These are phyloP conservation scores for Notoglanidium macrostoma DNA, from an alignment of 2,797 vertebrate species.

Conservation along the genomic window DNA sequence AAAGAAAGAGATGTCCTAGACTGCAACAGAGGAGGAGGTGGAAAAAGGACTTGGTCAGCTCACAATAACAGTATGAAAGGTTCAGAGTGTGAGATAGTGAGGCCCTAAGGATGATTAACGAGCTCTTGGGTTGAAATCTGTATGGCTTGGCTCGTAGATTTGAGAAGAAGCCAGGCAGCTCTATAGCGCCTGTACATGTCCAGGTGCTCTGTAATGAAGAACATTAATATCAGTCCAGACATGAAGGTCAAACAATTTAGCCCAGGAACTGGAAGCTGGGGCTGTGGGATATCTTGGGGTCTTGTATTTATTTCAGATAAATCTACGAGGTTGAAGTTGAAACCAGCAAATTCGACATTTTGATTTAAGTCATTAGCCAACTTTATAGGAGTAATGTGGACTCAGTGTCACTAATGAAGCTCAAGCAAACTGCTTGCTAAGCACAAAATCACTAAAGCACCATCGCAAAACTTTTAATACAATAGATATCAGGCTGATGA, in stretches of 20 bases:
- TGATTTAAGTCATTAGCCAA: slow-evolving; percentile 9
- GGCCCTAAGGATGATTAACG: slow-evolving; percentile 48
- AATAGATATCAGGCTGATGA: not conserved
- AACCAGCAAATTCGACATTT: not conserved
- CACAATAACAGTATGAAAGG: slow-evolving; percentile 45
- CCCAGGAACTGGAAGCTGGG: slow-evolving; percentile 11
- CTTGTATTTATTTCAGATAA: slow-evolving; percentile 23
- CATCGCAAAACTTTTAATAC: not conserved
- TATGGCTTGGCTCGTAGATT: slow-evolving; percentile 27
- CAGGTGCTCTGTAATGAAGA: slow-evolving; percentile 39
- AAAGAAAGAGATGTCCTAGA: slow-evolving; percentile 68
- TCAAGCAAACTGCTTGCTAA: not conserved
- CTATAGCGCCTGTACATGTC: slow-evolving; percentile 15
- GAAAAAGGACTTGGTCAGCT: slow-evolving; percentile 55
- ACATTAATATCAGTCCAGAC: slow-evolving; percentile 48
- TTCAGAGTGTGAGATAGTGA: slow-evolving; percentile 18
- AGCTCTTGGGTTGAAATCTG: slow-evolving; percentile 43
- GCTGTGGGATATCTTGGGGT: slow-evolving; percentile 15
- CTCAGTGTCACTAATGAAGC: not conserved
- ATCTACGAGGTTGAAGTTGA: not conserved
- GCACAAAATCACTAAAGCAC: slow-evolving; percentile 1
- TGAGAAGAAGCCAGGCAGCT: slow-evolving; percentile 27
- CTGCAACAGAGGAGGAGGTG: slow-evolving; percentile 66
- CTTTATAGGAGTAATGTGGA: not conserved
- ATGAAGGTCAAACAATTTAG: slow-evolving; percentile 33